These are phyloP conservation scores for Calephelis nemesis DNA, from an alignment of 1,140 invertebrate species.

Conservation along the genomic window DNA sequence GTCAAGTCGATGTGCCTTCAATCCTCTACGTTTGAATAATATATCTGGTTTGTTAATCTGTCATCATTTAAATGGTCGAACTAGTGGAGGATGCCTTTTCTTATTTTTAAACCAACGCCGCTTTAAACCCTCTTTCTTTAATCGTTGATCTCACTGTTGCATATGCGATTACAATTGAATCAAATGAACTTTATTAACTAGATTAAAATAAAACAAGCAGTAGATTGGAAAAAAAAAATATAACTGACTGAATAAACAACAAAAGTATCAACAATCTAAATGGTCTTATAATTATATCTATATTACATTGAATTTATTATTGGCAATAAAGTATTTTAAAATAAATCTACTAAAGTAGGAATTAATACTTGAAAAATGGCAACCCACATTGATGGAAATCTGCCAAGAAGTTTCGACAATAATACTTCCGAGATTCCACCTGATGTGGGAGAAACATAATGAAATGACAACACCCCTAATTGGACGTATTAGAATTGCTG, in stretches of 20 bases:
- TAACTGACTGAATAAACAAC: slow-evolving; percentile 56
- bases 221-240: slow-evolving; percentile 58
- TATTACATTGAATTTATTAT: slow-evolving; percentile 30
- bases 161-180: no score
- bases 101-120: no score
- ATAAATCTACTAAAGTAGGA: slow-evolving; percentile 28
- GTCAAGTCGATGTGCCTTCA: no score
- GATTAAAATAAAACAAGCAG: slow-evolving; percentile 35
- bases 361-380: slow-evolving; percentile 35
- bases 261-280: slow-evolving; percentile 53
- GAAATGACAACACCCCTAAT: slow-evolving; percentile 21
- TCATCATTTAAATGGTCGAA: no score
- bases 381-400: slow-evolving; percentile 28
- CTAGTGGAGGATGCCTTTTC: no score
- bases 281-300: slow-evolving; percentile 39
- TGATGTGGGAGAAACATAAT: background rate
- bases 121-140: no score
- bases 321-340: slow-evolving; percentile 3
- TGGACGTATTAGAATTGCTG: slow-evolving; percentile 2
- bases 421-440: slow-evolving; percentile 36
- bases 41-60: no score
- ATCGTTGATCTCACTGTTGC: no score
- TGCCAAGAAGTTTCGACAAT: slow-evolving; percentile 32
- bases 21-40: no score
- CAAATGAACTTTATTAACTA: no score